phyloP scores from a whole-genome alignment of 2,113 vertebrate genomes.

The Rhizomys pruinosus region DNA sequence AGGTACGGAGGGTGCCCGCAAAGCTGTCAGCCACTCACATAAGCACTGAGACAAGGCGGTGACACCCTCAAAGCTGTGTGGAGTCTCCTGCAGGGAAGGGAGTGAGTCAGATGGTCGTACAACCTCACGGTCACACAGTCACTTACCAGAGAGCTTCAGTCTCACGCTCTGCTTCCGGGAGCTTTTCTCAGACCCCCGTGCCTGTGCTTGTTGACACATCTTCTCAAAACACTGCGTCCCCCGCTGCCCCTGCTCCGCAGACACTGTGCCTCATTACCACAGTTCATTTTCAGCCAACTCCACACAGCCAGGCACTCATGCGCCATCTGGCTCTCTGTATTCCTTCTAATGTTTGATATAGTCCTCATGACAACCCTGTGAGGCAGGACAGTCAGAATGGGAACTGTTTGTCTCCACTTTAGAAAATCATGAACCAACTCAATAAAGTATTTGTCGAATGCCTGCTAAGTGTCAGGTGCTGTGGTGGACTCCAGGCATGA shows the following conservation, averaged over 20 bases:
- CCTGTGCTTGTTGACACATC: neutral
- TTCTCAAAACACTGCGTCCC: neutral
- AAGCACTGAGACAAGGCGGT: slow-evolving; percentile 84
- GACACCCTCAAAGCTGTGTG: neutral
- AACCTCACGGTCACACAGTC: neutral
- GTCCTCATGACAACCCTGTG: neutral
- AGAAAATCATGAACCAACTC: neutral
- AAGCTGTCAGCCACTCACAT: neutral
- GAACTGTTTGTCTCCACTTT: neutral
- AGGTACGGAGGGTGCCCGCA: slow-evolving; percentile 89
- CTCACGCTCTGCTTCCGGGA: too few relatives aligned
- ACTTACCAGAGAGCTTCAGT: accelerated
- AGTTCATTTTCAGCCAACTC: neutral
- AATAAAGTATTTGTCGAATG: neutral
- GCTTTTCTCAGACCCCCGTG: neutral
- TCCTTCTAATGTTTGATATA: neutral
- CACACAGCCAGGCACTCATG: neutral
- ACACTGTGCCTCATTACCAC: neutral
- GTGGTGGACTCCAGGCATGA: neutral
- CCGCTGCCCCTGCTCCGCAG: neutral
- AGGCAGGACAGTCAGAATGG: neutral
- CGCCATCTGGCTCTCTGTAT: neutral
- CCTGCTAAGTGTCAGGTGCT: neutral
- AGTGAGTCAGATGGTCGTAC: neutral
- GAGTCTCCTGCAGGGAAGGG: neutral